Evolutionary conservation across 2,113 vertebrate species (phyloP), one percentile per base, ranked within the genome.

Genomic region (Prunella himalayana): DNA sequence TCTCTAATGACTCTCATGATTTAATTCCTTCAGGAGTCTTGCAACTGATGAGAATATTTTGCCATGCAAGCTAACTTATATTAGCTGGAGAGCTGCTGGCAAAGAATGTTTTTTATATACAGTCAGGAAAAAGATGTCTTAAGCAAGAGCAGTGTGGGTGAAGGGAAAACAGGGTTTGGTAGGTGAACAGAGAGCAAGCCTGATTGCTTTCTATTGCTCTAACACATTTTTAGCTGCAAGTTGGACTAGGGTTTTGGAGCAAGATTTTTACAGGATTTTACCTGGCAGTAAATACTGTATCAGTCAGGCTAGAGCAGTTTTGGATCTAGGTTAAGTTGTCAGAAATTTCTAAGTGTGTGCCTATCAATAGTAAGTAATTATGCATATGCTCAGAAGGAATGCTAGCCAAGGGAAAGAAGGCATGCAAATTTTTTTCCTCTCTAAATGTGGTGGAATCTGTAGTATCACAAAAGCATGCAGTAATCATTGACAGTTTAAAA

Each of bases 11-110:
- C 78, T 86, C 65, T 13, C 33, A 24, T 63, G 31, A 37, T 82
- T 92, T 94, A 95, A 88, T 91, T 92, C 73, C 86, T 89, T 69
- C 42, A 72, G 84, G 75, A 95, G 5, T 45, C 65, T 86, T 92
- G 60, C 13, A 82, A 37, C 20, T 82, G 72, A 81, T 1, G 4
- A 78, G 69, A 76, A 75, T 75, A 57, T 82, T 86, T 78, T 92
- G 86, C 90, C 30, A 5, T 42, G 45, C 41, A 72, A 79, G 60
- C 90, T 42, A 65, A n/a, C 49, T 56, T 70, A 31, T 0, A 10
- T 53, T 86, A 78, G 17, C 37, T 47, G 71, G 71, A 73, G 72
- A 85, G 47, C 56, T 77, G 60, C 56, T 95, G 73, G 54, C 4
- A 11, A 59, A 41, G 59, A 59, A 63, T 60, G 30, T 15, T 65